phyloP scores from a whole-genome alignment of 2,888 invertebrate genomes.

The Morpho deidamia region DNA sequence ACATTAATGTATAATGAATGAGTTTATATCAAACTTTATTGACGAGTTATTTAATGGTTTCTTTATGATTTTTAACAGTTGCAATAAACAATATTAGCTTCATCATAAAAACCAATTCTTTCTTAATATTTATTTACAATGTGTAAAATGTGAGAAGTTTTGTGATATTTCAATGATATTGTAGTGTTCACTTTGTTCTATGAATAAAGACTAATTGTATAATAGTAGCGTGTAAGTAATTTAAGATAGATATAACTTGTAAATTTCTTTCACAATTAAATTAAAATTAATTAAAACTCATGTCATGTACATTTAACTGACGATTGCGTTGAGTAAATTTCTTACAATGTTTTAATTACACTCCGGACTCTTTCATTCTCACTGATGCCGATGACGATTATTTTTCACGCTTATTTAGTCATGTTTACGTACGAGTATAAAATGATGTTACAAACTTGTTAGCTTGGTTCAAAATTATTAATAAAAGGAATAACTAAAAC shows the following conservation, averaged over 20 bases:
- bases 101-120: too few species aligned
- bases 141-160: too few species aligned
- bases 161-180: too few species aligned
- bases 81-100: neutral
- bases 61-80: neutral
- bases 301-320: neutral
- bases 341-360: constrained; percentile 17
- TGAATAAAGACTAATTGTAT: too few species aligned
- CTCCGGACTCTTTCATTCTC: constrained; percentile 10
- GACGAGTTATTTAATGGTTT: neutral
- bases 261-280: neutral
- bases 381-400: constrained; percentile 15
- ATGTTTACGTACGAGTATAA: neutral
- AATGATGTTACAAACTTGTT: neutral
- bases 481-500: too few species aligned
- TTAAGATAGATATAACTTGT: too few species aligned
- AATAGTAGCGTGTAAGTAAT: too few species aligned
- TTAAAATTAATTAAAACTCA: neutral
- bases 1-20: constrained; percentile 6
- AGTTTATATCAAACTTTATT: neutral
- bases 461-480: too few species aligned
- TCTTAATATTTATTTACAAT: too few species aligned
- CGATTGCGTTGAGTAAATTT: neutral
- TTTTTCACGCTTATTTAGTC: constrained; percentile 9
- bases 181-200: too few species aligned